Percentiles rank a stretch among this genome's conserved stretches.
Conservation (phyloP, 1,140 invertebrate genomes). For the Drosophila teissieri region DNA sequence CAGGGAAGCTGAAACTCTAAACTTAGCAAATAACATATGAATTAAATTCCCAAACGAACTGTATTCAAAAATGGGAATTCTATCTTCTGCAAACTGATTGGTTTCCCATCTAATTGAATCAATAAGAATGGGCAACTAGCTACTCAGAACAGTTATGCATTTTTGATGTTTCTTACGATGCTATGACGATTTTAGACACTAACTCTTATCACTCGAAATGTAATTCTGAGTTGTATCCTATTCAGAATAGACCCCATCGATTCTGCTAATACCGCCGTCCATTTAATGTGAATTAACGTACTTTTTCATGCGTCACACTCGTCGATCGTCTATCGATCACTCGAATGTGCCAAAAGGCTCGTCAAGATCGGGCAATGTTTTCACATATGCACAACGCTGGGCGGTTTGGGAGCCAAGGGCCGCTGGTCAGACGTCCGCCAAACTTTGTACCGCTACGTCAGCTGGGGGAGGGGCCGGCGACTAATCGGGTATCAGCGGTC, state of each 20-base stretch:
- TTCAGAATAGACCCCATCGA: background rate
- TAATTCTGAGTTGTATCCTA: too few relatives aligned
- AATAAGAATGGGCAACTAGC: too few relatives aligned
- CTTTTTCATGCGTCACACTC: slow-evolving; percentile 21
- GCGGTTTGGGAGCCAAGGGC: background rate
- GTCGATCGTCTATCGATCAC: slow-evolving; percentile 32
- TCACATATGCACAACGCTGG: background rate
- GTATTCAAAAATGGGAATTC: too few relatives aligned
- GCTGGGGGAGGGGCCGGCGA: slow-evolving; percentile 15
- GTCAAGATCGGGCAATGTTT: background rate
- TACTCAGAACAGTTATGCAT: too few relatives aligned
- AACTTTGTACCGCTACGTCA: slow-evolving; percentile 44
- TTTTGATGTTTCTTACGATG: too few relatives aligned
- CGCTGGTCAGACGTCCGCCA: slow-evolving; percentile 15
- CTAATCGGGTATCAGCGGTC: slow-evolving; percentile 8
- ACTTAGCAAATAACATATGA: too few relatives aligned
- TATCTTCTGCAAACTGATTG: too few relatives aligned
- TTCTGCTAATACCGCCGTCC: background rate
- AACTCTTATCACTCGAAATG: too few relatives aligned
- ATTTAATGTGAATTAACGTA: background rate
- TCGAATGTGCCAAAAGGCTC: slow-evolving; percentile 8
- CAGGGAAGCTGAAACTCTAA: too few relatives aligned
- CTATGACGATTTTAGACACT: too few relatives aligned
- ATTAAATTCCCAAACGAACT: too few relatives aligned
- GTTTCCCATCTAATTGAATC: too few relatives aligned